A percentile compares a stretch with the other conserved stretches of the same genome.
These are phyloP conservation scores for Leucopsar rothschildi DNA, from an alignment of 2,113 vertebrate genomes.

Conservation along the genomic window DNA sequence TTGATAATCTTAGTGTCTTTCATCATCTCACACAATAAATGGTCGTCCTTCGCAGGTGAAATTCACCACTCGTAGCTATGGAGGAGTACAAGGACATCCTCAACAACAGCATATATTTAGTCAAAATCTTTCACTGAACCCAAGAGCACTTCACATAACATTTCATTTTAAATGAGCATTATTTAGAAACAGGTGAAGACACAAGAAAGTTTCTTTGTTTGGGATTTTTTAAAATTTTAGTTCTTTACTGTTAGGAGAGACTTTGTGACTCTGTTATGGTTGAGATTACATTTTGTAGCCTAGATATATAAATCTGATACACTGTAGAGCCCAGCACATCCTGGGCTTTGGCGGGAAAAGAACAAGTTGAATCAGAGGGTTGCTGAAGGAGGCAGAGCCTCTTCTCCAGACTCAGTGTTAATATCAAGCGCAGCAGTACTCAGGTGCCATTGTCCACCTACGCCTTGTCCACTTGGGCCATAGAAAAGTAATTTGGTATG, in stretches of 20 bases:
- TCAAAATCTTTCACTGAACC: background rate
- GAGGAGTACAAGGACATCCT: background rate
- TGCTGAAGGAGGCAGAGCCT: background rate
- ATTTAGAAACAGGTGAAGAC: background rate
- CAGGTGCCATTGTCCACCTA: accelerated
- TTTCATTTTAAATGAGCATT: background rate
- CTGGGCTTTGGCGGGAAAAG: background rate
- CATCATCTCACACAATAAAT: background rate
- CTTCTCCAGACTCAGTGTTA: background rate
- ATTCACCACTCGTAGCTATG: background rate
- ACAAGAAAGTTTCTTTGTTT: too few relatives aligned
- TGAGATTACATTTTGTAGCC: background rate
- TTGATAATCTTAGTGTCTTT: background rate
- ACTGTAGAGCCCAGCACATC: accelerated
- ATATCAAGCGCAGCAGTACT: background rate
- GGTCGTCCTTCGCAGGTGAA: background rate
- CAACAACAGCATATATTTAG: background rate
- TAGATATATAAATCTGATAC: background rate
- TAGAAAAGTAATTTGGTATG: background rate
- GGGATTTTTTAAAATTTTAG: background rate
- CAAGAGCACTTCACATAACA: background rate
- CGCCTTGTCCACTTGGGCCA: accelerated
- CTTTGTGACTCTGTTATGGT: accelerated
- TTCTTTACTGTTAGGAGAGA: background rate
- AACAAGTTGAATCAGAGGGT: background rate